Base-by-base conservation (phyloP, 64 coral and sea anemone genomes). In the Dendronephthya gigantea region DNA sequence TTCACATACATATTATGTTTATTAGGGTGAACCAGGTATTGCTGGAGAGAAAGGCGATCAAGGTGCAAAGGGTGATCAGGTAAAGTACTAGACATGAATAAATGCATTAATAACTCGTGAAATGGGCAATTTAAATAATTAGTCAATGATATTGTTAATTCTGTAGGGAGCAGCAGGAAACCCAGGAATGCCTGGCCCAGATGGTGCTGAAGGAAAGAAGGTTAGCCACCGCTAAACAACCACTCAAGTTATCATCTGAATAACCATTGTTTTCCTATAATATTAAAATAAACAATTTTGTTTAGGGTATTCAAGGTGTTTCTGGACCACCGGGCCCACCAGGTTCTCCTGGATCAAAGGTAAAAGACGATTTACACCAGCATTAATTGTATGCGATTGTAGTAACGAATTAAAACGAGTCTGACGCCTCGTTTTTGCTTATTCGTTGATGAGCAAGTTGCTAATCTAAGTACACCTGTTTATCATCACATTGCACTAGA, bases 61-160 rank as follows among this genome's bases (percentile, higher is more conserved):
- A 79, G 72, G 72, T 15, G 36, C 36, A 2, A 79, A 79, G 72
- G 72, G 72, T 79, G 72, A 79, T 36, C 72, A 79, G 72, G 72
- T 79, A 35, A 79, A n/a, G 19, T 62, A 62, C 19, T 62, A 7
- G 10, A 62, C 7, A 62, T 45, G 4, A 45, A 45, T 45, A 45
- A 45, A 45, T 45, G 41, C 4, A 45, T 45, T 45, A 45, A 45
- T 45, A 11, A 45, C 11, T 45, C 11, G 41, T 45, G 4, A 45
- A 4, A 45, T 45, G 41, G 11, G 41, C 41, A 45, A 45, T 45
- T 45, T 6, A 11, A 19, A 62, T 1, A 62, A n/a, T 62, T 62
- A n/a, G 4, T 27, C 25, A 62, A n/a, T 62, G 10, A 62, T 19
- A n/a, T 19, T 62, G 8, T n/a, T 62, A 62, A 62, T 62, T 62